Conservation (phyloP, 2,797 vertebrate genomes). For the Eulemur mongoz region DNA sequence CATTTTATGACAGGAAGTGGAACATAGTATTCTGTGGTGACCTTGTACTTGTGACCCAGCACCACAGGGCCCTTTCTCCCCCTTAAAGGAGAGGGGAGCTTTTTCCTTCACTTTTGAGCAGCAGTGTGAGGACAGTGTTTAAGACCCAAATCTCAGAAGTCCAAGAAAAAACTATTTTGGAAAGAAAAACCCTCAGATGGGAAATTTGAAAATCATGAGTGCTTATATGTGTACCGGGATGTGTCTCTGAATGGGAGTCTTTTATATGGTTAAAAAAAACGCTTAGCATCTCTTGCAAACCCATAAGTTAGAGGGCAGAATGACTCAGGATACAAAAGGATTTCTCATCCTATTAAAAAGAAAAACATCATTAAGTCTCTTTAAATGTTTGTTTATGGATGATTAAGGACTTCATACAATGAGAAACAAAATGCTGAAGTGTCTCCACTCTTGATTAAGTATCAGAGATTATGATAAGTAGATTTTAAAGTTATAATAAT, state of each 20-base stretch:
- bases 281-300: not conserved
- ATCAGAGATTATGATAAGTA: slow-evolving; percentile 36
- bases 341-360: slow-evolving; percentile 18
- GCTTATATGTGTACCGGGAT: not conserved
- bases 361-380: not conserved
- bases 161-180: not conserved
- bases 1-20: not conserved
- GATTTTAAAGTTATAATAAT: slow-evolving; percentile 31
- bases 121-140: not conserved
- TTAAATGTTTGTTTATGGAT: not conserved
- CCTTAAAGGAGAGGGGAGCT: not conserved
- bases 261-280: slow-evolving; percentile 24
- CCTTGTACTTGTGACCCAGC: not conserved
- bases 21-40: not conserved
- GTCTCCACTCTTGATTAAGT: slow-evolving; percentile 32
- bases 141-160: not conserved
- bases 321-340: slow-evolving; percentile 17
- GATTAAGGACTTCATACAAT: slow-evolving; percentile 15
- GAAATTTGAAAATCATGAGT: not conserved
- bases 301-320: not conserved
- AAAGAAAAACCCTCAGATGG: not conserved
- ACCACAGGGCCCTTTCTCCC: not conserved
- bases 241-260: not conserved
- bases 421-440: not conserved
- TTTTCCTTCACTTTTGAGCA: not conserved